A percentile compares a stretch with the other conserved stretches of the same genome.
These are phyloP conservation scores for Lochmaea crataegi DNA, from an alignment of 2,888 invertebrate species.

Conservation along the genomic window DNA sequence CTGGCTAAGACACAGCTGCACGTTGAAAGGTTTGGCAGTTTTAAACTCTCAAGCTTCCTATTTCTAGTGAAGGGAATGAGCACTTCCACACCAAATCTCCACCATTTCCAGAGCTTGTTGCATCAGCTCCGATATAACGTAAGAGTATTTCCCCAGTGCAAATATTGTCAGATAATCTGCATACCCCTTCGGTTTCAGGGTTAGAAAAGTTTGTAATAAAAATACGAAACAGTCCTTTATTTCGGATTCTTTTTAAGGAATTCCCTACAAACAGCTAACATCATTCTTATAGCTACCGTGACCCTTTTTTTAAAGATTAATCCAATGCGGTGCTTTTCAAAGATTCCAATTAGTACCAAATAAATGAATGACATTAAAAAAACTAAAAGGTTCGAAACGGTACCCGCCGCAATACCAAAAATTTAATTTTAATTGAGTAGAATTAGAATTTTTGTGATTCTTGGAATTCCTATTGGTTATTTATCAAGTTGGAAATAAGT, in stretches of 20 bases:
- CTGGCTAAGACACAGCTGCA: too few species aligned
- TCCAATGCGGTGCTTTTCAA: constrained; percentile 30
- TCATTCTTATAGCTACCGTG: constrained; percentile 36
- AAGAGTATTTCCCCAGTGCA: too few species aligned
- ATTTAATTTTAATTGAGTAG: constrained; percentile 23
- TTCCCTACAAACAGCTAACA: constrained; percentile 35
- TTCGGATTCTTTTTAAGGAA: constrained; percentile 4
- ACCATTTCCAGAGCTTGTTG: too few species aligned
- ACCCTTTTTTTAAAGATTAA: constrained; percentile 20
- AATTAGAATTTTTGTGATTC: constrained; percentile 2
- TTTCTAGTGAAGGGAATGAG: too few species aligned
- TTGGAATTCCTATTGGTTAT: constrained; percentile 1
- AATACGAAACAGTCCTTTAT: background rate
- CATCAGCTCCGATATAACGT: too few species aligned
- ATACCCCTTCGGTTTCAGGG: too few species aligned
- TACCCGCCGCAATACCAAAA: constrained; percentile 19
- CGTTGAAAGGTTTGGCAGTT: too few species aligned
- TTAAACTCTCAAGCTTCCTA: too few species aligned
- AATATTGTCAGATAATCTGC: too few species aligned
- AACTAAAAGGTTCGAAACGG: constrained; percentile 14
- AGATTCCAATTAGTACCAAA: constrained; percentile 35
- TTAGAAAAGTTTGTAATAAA: background rate
- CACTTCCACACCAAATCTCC: too few species aligned
- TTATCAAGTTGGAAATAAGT: background rate
- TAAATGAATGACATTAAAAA: constrained; percentile 12